These are phyloP conservation scores for Mus caroli DNA, from an alignment of 2,797 vertebrate species.

Conservation along the genomic window DNA sequence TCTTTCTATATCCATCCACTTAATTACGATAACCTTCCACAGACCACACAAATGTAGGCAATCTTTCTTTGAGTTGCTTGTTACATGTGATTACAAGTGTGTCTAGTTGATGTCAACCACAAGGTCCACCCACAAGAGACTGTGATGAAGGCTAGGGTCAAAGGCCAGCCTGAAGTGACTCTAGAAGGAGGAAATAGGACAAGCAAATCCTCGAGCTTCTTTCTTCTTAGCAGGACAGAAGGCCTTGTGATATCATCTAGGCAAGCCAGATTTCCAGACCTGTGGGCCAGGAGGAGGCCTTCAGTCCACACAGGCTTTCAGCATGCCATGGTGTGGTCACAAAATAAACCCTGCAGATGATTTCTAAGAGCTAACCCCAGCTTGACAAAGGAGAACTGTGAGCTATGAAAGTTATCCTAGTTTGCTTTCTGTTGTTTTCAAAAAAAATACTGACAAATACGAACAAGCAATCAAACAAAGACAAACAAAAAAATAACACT, in stretches of 20 bases:
- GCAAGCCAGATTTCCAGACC: fast-evolving
- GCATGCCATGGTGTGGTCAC: neutral
- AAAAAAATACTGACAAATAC: too few species aligned
- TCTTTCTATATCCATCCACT: neutral
- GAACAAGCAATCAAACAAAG: too few species aligned
- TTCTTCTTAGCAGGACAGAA: neutral
- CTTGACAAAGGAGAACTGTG: neutral
- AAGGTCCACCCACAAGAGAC: neutral
- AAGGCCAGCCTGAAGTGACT: neutral
- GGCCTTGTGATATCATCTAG: neutral
- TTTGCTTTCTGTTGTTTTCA: neutral
- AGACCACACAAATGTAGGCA: neutral
- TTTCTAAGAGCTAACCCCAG: neutral
- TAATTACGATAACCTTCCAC: neutral
- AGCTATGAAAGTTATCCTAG: neutral
- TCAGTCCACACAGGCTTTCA: neutral
- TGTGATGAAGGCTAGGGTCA: neutral
- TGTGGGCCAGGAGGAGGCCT: neutral
- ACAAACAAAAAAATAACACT: too few species aligned
- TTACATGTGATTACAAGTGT: neutral
- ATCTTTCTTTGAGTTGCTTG: neutral
- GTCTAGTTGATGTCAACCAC: neutral
- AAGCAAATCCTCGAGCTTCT: neutral
- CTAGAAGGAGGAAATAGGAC: neutral
- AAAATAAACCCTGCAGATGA: neutral